Conservation (phyloP, 2,113 vertebrate species). For the Microcebus griseorufus region DNA sequence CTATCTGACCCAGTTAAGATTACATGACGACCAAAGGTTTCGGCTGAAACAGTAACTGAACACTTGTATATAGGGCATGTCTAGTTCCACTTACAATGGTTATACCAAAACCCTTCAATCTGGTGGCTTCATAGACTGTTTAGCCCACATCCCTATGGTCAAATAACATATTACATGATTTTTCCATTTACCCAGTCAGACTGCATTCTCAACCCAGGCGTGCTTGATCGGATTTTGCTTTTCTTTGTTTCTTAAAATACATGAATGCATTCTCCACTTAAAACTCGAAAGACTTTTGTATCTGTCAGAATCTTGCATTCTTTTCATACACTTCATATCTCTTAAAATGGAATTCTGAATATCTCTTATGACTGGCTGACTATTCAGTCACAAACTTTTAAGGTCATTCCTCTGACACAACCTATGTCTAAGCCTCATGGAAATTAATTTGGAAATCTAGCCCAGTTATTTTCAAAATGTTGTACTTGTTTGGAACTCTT, state of each 20-base stretch:
- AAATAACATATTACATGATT: background rate
- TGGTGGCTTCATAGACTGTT: background rate
- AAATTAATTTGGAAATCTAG: constrained; percentile 13
- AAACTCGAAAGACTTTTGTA: background rate
- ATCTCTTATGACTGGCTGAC: background rate
- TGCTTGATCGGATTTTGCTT: background rate
- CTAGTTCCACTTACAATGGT: accelerated
- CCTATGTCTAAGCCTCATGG: background rate
- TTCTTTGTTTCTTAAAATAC: background rate
- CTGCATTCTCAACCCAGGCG: background rate
- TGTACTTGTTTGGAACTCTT: background rate
- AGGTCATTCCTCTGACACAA: background rate
- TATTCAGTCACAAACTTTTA: background rate
- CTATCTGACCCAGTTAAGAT: background rate
- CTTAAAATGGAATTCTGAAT: background rate
- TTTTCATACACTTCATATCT: background rate
- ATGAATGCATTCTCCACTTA: background rate
- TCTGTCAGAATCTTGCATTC: background rate
- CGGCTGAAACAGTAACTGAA: background rate
- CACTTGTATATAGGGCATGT: background rate
- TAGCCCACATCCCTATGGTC: too few species aligned
- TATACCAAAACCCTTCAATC: background rate
- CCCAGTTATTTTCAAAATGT: background rate
- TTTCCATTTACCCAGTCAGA: background rate
- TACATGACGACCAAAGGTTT: accelerated